These are phyloP conservation scores for Fragum sueziense DNA, from an alignment of 2,888 invertebrate species.

Conservation along the genomic window DNA sequence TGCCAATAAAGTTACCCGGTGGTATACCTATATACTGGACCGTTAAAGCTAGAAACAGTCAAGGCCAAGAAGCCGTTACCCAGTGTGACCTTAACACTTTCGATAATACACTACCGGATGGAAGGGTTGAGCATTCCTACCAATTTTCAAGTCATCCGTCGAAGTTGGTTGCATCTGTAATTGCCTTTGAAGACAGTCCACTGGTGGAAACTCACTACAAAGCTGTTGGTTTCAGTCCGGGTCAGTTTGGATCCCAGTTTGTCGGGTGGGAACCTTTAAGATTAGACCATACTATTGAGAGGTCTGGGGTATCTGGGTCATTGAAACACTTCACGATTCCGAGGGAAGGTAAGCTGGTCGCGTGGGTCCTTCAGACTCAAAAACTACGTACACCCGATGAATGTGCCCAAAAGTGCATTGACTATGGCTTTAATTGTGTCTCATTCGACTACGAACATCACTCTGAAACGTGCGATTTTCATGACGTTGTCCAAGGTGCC, in stretches of 20 bases:
- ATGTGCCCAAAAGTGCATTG: slow-evolving; percentile 63
- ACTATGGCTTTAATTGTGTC: slow-evolving; percentile 61
- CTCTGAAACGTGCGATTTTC: slow-evolving; percentile 66
- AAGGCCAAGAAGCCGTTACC: slow-evolving; percentile 60
- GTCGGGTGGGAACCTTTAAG: slow-evolving; percentile 55
- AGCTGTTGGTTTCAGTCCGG: slow-evolving; percentile 66
- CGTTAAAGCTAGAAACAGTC: slow-evolving; percentile 69
- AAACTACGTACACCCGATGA: slow-evolving; percentile 40
- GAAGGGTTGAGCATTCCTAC: slow-evolving; percentile 68
- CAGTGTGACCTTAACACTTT: slow-evolving; percentile 68
- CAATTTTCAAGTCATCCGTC: slow-evolving; percentile 67
- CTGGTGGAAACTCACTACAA: slow-evolving; percentile 53
- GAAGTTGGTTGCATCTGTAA: slow-evolving; percentile 62
- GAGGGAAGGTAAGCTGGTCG: slow-evolving; percentile 63
- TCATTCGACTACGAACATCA: slow-evolving; percentile 70
- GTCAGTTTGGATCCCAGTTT: slow-evolving; percentile 64
- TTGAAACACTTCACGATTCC: slow-evolving; percentile 61
- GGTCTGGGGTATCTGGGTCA: slow-evolving; percentile 32
- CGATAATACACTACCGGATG: slow-evolving; percentile 72
- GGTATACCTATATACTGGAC: slow-evolving; percentile 70
- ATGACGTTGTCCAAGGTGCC: slow-evolving; percentile 64
- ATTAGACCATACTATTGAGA: slow-evolving; percentile 45
- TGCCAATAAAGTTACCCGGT: slow-evolving; percentile 60
- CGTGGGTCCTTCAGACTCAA: slow-evolving; percentile 46
- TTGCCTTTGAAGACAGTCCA: slow-evolving; percentile 70